Conservation (phyloP, 2,888 invertebrate species). For the Lissonota sp. region DNA sequence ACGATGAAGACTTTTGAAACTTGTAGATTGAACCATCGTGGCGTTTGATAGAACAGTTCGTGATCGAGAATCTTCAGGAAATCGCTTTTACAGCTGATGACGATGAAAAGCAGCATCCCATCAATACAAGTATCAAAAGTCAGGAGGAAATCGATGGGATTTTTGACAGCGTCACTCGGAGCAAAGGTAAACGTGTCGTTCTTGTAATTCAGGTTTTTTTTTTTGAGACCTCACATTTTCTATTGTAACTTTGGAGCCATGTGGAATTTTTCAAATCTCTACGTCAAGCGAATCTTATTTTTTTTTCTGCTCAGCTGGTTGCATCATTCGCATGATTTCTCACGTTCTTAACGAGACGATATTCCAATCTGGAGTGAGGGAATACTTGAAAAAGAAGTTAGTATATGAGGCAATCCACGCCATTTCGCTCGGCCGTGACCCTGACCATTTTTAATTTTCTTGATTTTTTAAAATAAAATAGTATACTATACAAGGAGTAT, state of each 20-base stretch:
- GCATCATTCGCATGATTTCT: slow-evolving; percentile 86
- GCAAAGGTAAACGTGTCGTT: slow-evolving; percentile 86
- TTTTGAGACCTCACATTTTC: too few relatives aligned
- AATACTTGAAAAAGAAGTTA: slow-evolving; percentile 73
- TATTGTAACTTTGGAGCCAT: too few relatives aligned
- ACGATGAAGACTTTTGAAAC: background rate
- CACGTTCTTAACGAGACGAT: too few relatives aligned
- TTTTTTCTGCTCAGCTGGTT: slow-evolving; percentile 81
- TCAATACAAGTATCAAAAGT: slow-evolving; percentile 84
- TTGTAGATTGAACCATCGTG: slow-evolving; percentile 63
- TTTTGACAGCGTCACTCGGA: slow-evolving; percentile 87
- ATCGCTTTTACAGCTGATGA: slow-evolving; percentile 82
- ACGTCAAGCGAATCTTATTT: too few relatives aligned
- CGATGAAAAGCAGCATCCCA: slow-evolving; percentile 84
- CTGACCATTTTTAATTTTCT: too few relatives aligned
- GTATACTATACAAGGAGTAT: too few relatives aligned
- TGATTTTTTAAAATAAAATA: too few relatives aligned
- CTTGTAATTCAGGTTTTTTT: background rate
- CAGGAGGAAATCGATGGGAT: slow-evolving; percentile 84
- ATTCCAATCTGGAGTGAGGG: too few relatives aligned
- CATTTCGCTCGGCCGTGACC: too few relatives aligned
- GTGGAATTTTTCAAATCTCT: too few relatives aligned
- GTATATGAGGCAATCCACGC: too few relatives aligned
- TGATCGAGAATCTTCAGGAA: too few relatives aligned
- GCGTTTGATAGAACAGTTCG: slow-evolving; percentile 85